Percentiles rank a stretch among this genome's conserved stretches.
Conservation (phyloP, 2,888 invertebrate species). For the Kryphioiulus occultus region DNA sequence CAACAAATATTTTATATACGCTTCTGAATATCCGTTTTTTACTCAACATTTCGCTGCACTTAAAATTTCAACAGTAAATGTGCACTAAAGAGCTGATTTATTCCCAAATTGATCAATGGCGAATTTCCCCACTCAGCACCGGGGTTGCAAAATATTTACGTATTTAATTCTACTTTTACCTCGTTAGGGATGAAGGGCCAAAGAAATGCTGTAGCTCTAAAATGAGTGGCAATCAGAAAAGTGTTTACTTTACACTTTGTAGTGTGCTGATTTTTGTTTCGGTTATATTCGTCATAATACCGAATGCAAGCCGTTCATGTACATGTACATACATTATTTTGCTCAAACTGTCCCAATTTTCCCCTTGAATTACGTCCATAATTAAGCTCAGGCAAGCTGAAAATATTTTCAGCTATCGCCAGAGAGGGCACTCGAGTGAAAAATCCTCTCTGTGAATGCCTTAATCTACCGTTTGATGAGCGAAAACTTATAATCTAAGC, state of each 20-base stretch:
- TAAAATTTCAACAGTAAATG: background rate
- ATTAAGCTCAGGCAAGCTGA: constrained; percentile 32
- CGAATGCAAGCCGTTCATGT: background rate
- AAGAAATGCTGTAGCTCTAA: background rate
- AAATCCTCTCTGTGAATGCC: background rate
- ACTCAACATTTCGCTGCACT: too few species aligned
- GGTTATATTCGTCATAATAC: background rate
- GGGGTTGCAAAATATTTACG: background rate
- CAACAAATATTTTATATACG: background rate
- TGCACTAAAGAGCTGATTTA: background rate
- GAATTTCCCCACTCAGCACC: background rate
- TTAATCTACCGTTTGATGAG: constrained; percentile 31
- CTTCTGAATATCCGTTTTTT: background rate
- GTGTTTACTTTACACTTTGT: background rate
- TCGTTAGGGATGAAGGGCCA: background rate
- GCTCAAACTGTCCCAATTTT: constrained; percentile 29
- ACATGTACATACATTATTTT: background rate
- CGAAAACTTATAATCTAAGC: constrained; percentile 24
- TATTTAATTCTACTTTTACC: background rate
- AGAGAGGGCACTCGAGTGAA: constrained; percentile 39
- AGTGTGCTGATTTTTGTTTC: background rate
- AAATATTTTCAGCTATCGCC: constrained; percentile 17
- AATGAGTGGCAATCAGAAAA: constrained; percentile 19
- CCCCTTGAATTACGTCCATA: constrained; percentile 21
- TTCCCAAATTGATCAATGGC: background rate